Base-by-base conservation (phyloP, 2,113 vertebrate species). In the Hiodon alosoides region DNA sequence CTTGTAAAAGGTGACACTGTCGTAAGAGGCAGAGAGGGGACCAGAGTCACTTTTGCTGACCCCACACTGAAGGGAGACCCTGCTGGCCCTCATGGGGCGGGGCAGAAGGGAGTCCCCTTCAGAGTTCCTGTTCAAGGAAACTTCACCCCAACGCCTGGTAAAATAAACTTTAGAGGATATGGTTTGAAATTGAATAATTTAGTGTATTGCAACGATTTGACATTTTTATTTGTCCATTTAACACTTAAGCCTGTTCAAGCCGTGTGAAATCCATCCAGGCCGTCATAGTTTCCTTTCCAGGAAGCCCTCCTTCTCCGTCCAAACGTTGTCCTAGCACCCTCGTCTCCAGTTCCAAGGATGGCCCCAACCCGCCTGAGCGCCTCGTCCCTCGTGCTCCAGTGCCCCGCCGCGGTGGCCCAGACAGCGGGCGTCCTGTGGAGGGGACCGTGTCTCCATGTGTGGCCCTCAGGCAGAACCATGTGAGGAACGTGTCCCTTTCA, bases 131-230 rank as follows among this genome's bases (percentile, higher is more conserved):
- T 81, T 0, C 79, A 79, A 9, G 58, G 77, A 11, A 61, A 80
- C 82, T 89, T 89, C 75, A 82, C 83, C 9, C 85, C 88, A 0
- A 83, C 87, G 76, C 84, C 91, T 82, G 86, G 90, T 89, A 80
- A 79, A 73, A 79, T 7, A 50, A 52, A 0, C 8, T 31, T 31
- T 31, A 31, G 2, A 52, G 3, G 6, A 7, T 74, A 14, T 55
- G 9, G 54, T 6, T 69, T 10, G n/a, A 6, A 7, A 13, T 31
- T 31, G 31, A 31, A 31, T 31, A 31, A 31, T 31, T 31, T 31
- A 31, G 31, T 31, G 31, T 31, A 31, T 31, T 31, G 31, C 31
- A 31, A 31, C 31, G 31, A 31, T 17, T 69, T n/a, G 8, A 17
- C 9, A 53, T 67, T 8, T 60, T 14, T 60, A 10, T 14, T 60